Percentiles rank a stretch among this genome's conserved stretches.
Conservation (phyloP, 2,797 vertebrate species). For the Cephalopachus bancanus region DNA sequence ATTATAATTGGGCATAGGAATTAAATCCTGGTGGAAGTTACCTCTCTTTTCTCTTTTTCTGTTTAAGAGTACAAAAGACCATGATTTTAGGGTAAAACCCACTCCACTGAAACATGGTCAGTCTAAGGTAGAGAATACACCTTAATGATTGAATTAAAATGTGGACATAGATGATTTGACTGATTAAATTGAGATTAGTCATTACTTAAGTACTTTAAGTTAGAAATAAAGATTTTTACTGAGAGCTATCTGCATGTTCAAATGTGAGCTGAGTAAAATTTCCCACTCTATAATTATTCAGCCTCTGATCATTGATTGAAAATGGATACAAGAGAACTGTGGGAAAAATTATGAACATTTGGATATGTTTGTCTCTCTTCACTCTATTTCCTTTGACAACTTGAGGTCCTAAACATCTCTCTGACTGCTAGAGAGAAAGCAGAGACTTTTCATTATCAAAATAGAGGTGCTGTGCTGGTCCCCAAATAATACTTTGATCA, state of each 20-base stretch:
- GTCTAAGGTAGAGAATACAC: neutral
- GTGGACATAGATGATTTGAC: neutral
- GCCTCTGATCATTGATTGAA: neutral
- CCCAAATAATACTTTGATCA: slow-evolving; percentile 36
- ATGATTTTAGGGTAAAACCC: neutral
- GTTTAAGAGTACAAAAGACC: neutral
- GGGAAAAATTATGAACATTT: neutral
- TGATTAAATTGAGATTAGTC: slow-evolving; percentile 4
- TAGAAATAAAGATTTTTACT: slow-evolving; percentile 13
- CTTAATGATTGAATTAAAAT: neutral
- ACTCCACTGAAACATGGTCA: neutral
- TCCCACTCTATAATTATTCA: neutral
- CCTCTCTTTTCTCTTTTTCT: neutral
- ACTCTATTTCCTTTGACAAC: neutral
- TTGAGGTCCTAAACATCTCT: neutral
- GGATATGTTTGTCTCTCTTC: neutral
- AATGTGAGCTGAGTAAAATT: neutral
- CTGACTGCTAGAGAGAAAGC: neutral
- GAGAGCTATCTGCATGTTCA: slow-evolving; percentile 35
- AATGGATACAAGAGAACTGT: neutral
- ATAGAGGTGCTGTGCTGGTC: neutral
- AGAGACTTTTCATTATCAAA: slow-evolving; percentile 14
- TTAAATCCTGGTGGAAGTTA: neutral
- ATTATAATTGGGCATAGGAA: slow-evolving; percentile 29
- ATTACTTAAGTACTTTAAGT: neutral